Base-by-base conservation (phyloP, 2,888 invertebrate genomes). In the Rosalia funebris region DNA sequence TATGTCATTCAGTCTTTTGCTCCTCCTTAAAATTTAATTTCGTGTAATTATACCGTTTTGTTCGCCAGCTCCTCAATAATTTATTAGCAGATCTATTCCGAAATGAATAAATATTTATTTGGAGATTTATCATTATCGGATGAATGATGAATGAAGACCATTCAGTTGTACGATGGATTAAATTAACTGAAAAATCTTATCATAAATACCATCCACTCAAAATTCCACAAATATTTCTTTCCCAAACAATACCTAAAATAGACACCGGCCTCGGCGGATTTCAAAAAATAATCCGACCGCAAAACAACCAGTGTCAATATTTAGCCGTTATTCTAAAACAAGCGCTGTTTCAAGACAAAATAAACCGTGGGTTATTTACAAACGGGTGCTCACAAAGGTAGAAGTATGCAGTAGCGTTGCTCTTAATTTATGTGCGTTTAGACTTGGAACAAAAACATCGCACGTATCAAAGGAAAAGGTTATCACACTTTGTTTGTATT, bases 391-490 rank as follows among this genome's bases (percentile, higher is more conserved):
- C 36, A 50, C 50, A 39, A 50, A 50, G 47, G 47, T 34, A 47
- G 14, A 16, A 34, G 7, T 20, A 37, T 25, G 50, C 50, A 14
- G 50, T 50, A 50, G 50, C 50, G 37, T 39, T 50, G 15, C 50
- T 50, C 20, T 36, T 50, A 37, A 39, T 45, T 45, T 45, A 45
- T 50, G 10, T 31, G 12, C 20, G 50, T 50, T 39, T 39, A 14
- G 7, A 14, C 34, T 31, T 20, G 14, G 11, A 25, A 50, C 44
- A 34, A 44, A 42, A 50, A 41, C 32, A 34, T 44, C 50, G 57
- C 41, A 20, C 14, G 16, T 42, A 57, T 57, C 57, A 57, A 50
- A 57, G 57, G 12, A 32, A 19, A 20, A 44, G 31, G 41, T 57
- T 44, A 57, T 42, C 50, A 44, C 20, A 19, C n/a, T 50, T 48